Evolutionary conservation across 2,888 invertebrate species (phyloP).

Genomic region (Limenitis camilla): DNA sequence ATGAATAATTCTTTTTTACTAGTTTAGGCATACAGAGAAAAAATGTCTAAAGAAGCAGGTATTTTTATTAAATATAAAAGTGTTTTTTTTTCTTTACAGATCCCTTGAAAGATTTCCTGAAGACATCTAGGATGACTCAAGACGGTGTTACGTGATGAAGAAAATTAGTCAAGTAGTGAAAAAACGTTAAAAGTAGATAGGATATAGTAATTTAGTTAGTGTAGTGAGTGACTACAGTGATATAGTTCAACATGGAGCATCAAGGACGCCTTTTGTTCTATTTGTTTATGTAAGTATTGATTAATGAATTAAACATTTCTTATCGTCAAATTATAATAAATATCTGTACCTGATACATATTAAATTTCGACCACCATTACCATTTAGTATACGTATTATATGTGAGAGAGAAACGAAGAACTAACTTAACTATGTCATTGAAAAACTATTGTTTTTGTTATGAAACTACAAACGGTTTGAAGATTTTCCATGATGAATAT

Average conservation of each 20-base stretch:
- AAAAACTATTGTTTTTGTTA: too few species aligned
- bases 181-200: constrained; percentile 22
- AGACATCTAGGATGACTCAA: constrained; percentile 36
- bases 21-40: too few species aligned
- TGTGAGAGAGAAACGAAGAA: too few species aligned
- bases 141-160: constrained; percentile 45
- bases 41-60: too few species aligned
- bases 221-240: constrained; percentile 6
- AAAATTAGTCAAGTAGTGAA: constrained; percentile 13
- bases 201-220: constrained; percentile 4
- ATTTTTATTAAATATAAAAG: too few species aligned
- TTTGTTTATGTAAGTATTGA: constrained; percentile 54
- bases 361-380: too few species aligned
- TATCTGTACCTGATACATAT: too few species aligned
- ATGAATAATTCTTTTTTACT: too few species aligned
- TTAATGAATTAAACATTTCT: neutral
- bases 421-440: too few species aligned
- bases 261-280: constrained; percentile 46
- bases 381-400: too few species aligned
- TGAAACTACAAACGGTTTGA: too few species aligned
- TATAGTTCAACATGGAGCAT: constrained; percentile 18
- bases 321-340: neutral
- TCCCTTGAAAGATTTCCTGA: constrained; percentile 27
- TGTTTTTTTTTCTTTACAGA: constrained; percentile 45
- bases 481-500: too few species aligned